Conservation (phyloP, 2,797 vertebrate genomes). For the Smutsia gigantea region DNA sequence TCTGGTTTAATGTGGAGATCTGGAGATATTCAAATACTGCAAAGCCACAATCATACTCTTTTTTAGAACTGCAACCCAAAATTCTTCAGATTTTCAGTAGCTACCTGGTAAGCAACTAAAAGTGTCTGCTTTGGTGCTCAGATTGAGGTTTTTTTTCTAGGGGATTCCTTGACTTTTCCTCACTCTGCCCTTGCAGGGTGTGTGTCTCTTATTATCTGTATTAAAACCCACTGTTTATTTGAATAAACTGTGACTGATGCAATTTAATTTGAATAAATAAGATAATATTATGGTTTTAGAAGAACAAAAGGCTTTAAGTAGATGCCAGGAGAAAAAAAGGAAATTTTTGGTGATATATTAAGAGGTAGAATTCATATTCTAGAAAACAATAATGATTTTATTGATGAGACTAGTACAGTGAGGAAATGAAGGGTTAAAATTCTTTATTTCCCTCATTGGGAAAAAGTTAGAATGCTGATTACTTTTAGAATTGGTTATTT, state of each 20-base stretch:
- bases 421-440: neutral
- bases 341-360: neutral
- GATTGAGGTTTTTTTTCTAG: neutral
- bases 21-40: neutral
- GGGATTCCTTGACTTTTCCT: neutral
- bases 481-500: neutral
- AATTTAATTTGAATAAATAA: neutral
- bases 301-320: neutral
- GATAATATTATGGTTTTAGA: neutral
- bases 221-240: neutral
- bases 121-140: neutral
- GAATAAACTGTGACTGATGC: neutral
- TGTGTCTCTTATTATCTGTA: neutral
- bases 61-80: neutral
- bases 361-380: neutral
- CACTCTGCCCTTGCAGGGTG: neutral
- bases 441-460: neutral
- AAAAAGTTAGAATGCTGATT: neutral
- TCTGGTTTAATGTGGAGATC: neutral
- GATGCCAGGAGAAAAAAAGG: neutral
- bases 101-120: neutral
- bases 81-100: neutral
- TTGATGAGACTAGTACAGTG: neutral
- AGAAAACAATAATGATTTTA: neutral
- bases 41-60: neutral